Base-by-base conservation (phyloP, 2,888 invertebrate genomes). In the Acleris laterana region DNA sequence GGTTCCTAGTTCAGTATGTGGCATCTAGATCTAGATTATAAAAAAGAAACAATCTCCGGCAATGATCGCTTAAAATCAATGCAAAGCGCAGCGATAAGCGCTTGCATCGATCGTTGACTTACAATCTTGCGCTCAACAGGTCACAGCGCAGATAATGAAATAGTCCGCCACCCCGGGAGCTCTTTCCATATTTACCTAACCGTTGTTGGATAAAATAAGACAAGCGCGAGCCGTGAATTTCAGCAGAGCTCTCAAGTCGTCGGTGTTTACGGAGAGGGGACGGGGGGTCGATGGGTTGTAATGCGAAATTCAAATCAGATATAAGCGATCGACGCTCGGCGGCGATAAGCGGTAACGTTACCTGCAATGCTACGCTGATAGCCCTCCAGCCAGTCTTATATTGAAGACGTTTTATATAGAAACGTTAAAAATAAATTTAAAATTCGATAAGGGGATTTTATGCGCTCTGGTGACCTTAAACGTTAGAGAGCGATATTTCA, bases 241-340 rank as follows among this genome's bases (percentile, higher is more conserved):
- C 78, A 76, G 76, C 77, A 78, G 77, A 82, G 81, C 84, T 84
- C 79, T 85, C 87, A 82, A 85, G 79, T 83, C 78, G 79, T 83
- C 78, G 74, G 81, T 88, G 87, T 89, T 88, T 89, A 86, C 83
- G 77, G 72, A 70, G 75, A 71, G 77, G 70, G 61, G 69, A 71
- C 52, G 53, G 38, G 72, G 76, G 74, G 71, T 73, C 77, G 83
- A 85, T 85, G 82, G 83, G 78, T 72, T 74, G 85, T 89, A 87
- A 89, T 87, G 85, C 85, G 81, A 89, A 90, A 89, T 90, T 89
- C 85, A 88, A 89, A 91, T 90, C 88, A 87, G 88, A 89, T 88
- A 87, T 85, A 83, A 81, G 77, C 84, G 83, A 88, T 86, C 85
- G 84, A 84, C 80, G 77, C 74, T 72, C 77, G 76, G 76, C 76